A percentile compares a stretch with the other conserved stretches of the same genome.
Conservation (phyloP, 2,113 vertebrate species). For the Tragulus kanchil region DNA sequence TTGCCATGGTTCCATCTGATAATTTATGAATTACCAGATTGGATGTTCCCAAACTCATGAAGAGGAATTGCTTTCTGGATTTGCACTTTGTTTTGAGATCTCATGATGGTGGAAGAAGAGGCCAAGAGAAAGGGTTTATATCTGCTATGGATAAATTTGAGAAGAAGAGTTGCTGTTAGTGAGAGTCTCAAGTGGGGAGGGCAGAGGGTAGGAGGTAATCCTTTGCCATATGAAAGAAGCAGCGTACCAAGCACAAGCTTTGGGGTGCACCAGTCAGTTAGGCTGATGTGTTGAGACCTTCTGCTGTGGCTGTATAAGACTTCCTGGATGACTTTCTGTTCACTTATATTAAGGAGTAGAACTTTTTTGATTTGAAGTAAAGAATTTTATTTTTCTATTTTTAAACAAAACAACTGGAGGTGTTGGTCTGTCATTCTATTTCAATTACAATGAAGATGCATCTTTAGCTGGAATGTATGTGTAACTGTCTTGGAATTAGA, state of each 20-base stretch:
- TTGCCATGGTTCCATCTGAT: neutral
- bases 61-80: neutral
- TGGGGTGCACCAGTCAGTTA: neutral
- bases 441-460: slow-evolving; percentile 44
- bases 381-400: slow-evolving; percentile 46
- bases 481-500: slow-evolving; percentile 74
- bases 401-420: slow-evolving; percentile 26
- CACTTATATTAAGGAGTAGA: slow-evolving; percentile 14
- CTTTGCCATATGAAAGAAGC: neutral
- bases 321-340: neutral
- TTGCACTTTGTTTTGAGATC: slow-evolving; percentile 43
- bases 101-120: neutral
- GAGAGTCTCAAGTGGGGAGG: neutral
- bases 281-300: neutral
- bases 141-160: neutral
- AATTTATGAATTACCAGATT: neutral
- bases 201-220: neutral
- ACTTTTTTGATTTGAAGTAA: neutral
- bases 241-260: neutral
- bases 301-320: neutral
- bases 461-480: slow-evolving; percentile 69
- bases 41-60: neutral
- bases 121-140: neutral
- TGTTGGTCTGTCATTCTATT: slow-evolving; percentile 41
- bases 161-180: neutral